Percentiles rank a stretch among this genome's conserved stretches.
phyloP scores from a whole-genome alignment of 2,113 vertebrate species.

The Buteo buteo region DNA sequence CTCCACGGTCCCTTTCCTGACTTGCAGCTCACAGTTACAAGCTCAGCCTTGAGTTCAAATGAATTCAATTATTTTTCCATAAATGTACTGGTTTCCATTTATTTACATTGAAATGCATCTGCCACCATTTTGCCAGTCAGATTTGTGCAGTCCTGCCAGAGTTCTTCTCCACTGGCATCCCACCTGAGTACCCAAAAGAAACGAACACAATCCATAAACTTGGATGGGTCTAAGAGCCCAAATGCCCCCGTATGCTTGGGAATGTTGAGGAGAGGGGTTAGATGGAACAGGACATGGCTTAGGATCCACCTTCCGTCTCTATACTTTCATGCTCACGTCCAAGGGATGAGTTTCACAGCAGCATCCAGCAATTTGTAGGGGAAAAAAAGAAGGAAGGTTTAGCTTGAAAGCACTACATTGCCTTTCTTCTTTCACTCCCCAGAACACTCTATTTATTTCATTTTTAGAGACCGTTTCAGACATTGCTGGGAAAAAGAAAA shows the following conservation, averaged over 20 bases:
- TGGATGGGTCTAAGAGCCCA: not conserved
- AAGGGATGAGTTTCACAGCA: not conserved
- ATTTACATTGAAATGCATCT: not conserved
- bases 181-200: not conserved
- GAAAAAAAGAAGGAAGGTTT: not conserved
- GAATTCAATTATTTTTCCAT: not conserved
- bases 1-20: not conserved
- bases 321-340: not conserved
- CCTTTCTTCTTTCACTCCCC: not conserved
- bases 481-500: not conserved
- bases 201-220: not conserved
- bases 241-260: not conserved
- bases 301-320: not conserved
- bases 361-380: not conserved
- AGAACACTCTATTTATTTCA: conserved; percentile 1
- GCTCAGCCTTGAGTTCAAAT: not conserved
- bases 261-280: not conserved
- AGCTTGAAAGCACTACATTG: not conserved
- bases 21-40: not conserved
- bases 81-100: not conserved
- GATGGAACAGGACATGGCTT: not conserved
- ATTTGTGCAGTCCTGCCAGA: not conserved
- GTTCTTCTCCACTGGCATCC: not conserved
- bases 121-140: not conserved
- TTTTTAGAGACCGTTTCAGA: conserved; percentile 19